Evolutionary conservation across 2,888 invertebrate species (phyloP).

Genomic region (Eubasilissa splendida): DNA sequence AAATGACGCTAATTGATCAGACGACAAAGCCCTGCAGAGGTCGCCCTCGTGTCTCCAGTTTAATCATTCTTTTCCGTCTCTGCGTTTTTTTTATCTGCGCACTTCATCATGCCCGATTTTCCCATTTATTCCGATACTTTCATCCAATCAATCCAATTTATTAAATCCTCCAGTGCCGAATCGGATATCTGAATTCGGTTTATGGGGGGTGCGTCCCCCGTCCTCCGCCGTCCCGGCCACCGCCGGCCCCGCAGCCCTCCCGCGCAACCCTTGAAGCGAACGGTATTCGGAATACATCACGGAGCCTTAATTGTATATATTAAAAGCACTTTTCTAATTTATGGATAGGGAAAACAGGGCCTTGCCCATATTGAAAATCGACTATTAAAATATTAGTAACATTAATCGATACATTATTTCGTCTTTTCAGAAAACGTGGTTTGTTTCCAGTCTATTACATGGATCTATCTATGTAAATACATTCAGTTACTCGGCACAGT

Average conservation of each 20-base stretch:
- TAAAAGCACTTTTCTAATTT: conserved; percentile 30
- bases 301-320: conserved; percentile 35
- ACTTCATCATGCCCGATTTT: conserved; percentile 24
- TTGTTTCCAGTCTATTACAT: too few relatives aligned
- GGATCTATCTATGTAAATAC: too few relatives aligned
- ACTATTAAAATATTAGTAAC: too few relatives aligned
- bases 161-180: conserved; percentile 27
- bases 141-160: conserved; percentile 38
- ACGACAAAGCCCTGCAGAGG: conserved; percentile 3
- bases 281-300: conserved; percentile 28
- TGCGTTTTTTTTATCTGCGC: conserved; percentile 14
- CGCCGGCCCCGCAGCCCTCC: neutral
- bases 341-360: conserved; percentile 25
- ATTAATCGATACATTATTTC: too few relatives aligned
- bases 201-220: neutral
- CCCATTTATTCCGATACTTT: conserved; percentile 35
- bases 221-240: neutral
- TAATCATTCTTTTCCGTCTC: conserved; percentile 5
- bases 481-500: too few relatives aligned
- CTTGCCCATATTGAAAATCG: neutral
- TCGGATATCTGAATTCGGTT: conserved; percentile 28
- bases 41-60: neutral
- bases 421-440: too few relatives aligned
- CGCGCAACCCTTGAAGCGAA: conserved; percentile 4
- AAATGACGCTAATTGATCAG: conserved; percentile 28